Evolutionary conservation across 2,797 vertebrate genomes (phyloP), one percentile per base, ranked within the genome.

Genomic region (Hyperoplus lanceolatus): DNA sequence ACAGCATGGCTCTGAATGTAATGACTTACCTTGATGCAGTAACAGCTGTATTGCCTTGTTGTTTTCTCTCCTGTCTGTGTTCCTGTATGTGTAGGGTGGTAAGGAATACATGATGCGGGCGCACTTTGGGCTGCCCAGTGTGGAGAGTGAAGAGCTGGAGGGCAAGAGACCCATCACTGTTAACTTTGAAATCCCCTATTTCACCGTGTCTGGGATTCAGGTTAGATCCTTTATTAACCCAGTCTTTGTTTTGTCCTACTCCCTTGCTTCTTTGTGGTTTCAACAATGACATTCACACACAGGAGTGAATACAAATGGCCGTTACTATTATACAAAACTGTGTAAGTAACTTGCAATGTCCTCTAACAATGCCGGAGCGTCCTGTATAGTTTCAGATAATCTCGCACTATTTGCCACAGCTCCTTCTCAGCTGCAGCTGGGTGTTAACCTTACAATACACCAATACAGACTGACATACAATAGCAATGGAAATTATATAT

Each of bases 171-270:
- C 96, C 6, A 94, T 96, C 90, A 96, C 95, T 7, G 95, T 96
- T 60, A 94, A 94, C 83, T 96, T 96, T 90, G 96, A 96, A 90
- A 96, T 96, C 68, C 96, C 96, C 15, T 96, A 96, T 82, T 96
- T 96, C 87, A 96, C 96, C 3, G 95, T 96, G 66, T 96, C 96
- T 48, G 96, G 96, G 56, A 96, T 96, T 81, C 96, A 96, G 95
- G 96, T 96, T 70, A 58, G 86, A 10, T 4, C 53, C 57, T 53
- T 66, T 29, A 53, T 18, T 38, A 21, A 50, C 6, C 4, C 0
- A 18, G 39, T 14, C 41, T 42, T 5, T 9, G 14, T 62, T 49
- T 14, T 10, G 14, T 48, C 12, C 18, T 21, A 1, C 29, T 43
- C 54, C 8, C 4, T 13, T 36, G 11, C 62, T 70, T 21, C 8